Conservation (phyloP, 2,888 invertebrate species). For the Hyles lineata region DNA sequence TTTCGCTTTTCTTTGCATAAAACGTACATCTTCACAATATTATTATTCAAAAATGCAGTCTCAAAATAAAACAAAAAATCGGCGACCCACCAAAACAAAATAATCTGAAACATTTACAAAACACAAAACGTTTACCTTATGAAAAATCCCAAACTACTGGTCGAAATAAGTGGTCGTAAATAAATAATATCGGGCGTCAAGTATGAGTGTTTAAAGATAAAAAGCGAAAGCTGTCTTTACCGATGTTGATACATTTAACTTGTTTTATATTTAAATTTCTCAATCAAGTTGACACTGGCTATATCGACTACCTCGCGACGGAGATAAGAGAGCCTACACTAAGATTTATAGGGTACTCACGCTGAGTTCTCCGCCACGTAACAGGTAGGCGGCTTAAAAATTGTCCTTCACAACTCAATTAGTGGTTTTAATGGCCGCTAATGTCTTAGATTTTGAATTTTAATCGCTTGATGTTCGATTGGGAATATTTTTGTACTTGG, state of each 20-base stretch:
- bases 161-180: conserved; percentile 21
- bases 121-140: not conserved
- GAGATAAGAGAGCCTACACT: conserved; percentile 74
- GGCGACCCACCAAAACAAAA: not conserved
- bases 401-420: conserved; percentile 50
- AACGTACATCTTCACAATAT: no score
- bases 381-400: conserved; percentile 45
- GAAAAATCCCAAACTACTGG: conserved; percentile 15
- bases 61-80: conserved; percentile 7
- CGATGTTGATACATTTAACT: conserved; percentile 42
- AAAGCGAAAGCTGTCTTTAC: conserved; percentile 37
- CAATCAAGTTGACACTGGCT: conserved; percentile 66
- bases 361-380: conserved; percentile 33
- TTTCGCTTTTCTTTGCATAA: no score
- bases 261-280: conserved; percentile 76
- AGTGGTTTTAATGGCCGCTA: conserved; percentile 20
- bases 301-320: conserved; percentile 70
- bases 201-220: conserved; percentile 44
- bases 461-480: conserved; percentile 1
- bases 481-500: not conserved
- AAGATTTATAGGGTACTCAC: conserved; percentile 79
- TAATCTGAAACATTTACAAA: conserved; percentile 9
- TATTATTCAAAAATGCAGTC: not conserved
- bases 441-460: conserved; percentile 26
- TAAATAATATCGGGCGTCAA: conserved; percentile 28